A percentile compares a stretch with the other conserved stretches of the same genome.
Evolutionary conservation across 2,113 vertebrate genomes (phyloP).

Genomic region (Nannobrachium achirus): DNA sequence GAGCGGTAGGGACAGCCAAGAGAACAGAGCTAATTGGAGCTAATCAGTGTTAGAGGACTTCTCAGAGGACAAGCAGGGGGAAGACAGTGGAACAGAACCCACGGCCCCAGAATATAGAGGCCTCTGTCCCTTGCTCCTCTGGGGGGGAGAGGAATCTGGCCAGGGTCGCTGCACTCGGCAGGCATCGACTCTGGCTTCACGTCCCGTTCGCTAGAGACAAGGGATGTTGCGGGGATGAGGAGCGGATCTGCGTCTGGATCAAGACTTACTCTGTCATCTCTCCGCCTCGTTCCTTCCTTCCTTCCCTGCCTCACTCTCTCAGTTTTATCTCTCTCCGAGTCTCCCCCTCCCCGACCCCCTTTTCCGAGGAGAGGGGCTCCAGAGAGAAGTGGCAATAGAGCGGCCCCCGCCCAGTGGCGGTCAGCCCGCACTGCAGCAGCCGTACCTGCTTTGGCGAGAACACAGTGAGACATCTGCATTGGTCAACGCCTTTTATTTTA

Average conservation of each 20-base stretch:
- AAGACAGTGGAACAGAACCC: no score
- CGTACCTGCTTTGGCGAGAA: slow-evolving; percentile 79
- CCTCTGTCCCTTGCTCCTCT: no score
- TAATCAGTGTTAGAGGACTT: no score
- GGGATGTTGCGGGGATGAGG: slow-evolving; percentile 3
- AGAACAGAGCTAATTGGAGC: no score
- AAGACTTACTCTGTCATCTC: slow-evolving; percentile 80
- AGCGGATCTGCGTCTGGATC: slow-evolving; percentile 14
- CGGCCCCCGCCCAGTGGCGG: slow-evolving; percentile 73
- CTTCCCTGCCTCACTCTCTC: slow-evolving; percentile 64
- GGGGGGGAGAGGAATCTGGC: no score
- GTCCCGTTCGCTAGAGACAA: no score
- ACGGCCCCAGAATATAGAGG: no score
- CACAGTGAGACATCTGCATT: slow-evolving; percentile 73
- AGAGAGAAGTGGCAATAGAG: slow-evolving; percentile 76
- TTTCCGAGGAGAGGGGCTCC: slow-evolving; percentile 73
- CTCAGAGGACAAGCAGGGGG: no score
- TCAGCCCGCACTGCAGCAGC: slow-evolving; percentile 73
- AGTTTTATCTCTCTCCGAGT: slow-evolving; percentile 65
- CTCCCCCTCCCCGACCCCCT: slow-evolving; percentile 50
- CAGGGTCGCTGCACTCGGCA: no score
- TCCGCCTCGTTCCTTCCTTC: slow-evolving; percentile 70
- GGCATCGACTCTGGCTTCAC: no score
- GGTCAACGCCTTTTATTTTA: slow-evolving; percentile 22
- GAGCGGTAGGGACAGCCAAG: no score